Base-by-base conservation (phyloP, 1,140 invertebrate species). In the Homalodisca vitripennis region DNA sequence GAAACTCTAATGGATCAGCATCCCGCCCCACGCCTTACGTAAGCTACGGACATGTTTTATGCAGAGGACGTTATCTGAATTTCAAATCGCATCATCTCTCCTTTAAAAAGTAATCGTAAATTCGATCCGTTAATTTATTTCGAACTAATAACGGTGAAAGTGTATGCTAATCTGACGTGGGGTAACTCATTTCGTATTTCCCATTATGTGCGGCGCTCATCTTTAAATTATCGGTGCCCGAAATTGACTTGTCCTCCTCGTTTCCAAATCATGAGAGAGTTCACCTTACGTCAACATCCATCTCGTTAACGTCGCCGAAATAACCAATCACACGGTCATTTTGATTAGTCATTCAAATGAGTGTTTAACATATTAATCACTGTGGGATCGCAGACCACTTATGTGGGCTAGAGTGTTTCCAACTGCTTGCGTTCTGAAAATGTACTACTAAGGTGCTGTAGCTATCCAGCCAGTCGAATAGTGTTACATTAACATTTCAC, bases 51-150 rank as follows among this genome's bases (percentile, higher is more conserved):
- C 55, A 60, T 60, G 55, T 60, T 60, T 60, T 60, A 60, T 60
- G 55, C 55, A 60, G n/a, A 26, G 27, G 48, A 53, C 22, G 48
- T 60, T 26, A 60, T 60, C 55, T 60, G 55, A 60, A 60, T 60
- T 60, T 60, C 55, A 60, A 60, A 60, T 60, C 22, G 55, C 14
- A 13, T 60, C 24, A 30, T 22, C 22, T 60, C 55, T 60, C 29
- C 55, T 60, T 60, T 60, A 60, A 60, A 51, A 60, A n/a, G 55
- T 30, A 60, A 60, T 27, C 55, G 55, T 60, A 60, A 60, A 60
- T 60, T 60, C 27, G 55, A 60, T 60, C 55, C 55, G 55, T 60
- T 60, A 60, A 60, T 60, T 60, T 60, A 60, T 60, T 60, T 60
- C 6, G 14, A 60, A 27, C 55, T 24, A 60, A 60, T 60, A 60